Percentiles rank a stretch among this genome's conserved stretches.
These are phyloP conservation scores for Prosopocoilus inquinatus DNA, from an alignment of 2,888 invertebrate genomes.

Conservation along the genomic window DNA sequence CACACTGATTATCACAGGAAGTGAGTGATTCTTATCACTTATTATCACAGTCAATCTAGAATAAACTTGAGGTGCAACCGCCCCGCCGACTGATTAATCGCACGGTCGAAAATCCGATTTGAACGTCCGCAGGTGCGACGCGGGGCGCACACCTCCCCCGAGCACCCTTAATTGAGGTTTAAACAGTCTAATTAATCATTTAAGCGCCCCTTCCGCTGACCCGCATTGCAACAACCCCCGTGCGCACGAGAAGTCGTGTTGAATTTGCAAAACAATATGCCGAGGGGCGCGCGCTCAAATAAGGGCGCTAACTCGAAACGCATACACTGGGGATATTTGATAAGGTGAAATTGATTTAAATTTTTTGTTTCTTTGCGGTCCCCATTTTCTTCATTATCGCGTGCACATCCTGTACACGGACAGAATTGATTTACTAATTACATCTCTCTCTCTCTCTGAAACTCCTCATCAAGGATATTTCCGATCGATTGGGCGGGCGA, in stretches of 20 bases:
- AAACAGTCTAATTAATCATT: constrained; percentile 43
- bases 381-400: too few relatives aligned
- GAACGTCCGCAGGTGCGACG: constrained; percentile 36
- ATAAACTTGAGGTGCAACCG: not conserved
- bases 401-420: too few relatives aligned
- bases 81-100: not conserved
- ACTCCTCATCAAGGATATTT: too few relatives aligned
- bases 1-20: too few relatives aligned
- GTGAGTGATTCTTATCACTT: too few relatives aligned
- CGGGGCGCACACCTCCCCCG: constrained; percentile 35
- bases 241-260: constrained; percentile 1
- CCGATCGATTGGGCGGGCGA: too few relatives aligned
- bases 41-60: too few relatives aligned
- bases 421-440: too few relatives aligned
- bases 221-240: constrained; percentile 23
- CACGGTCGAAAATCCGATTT: not conserved
- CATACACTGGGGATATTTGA: constrained; percentile 34
- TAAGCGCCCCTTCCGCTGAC: constrained; percentile 31
- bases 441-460: too few relatives aligned
- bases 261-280: constrained; percentile 24
- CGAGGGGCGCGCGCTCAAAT: constrained; percentile 29
- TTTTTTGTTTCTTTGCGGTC: constrained; percentile 32
- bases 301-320: constrained; percentile 31
- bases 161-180: constrained; percentile 40
- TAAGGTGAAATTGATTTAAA: constrained; percentile 50